Base-by-base conservation (phyloP, 1,140 invertebrate genomes). In the Rhynchophorus ferrugineus region DNA sequence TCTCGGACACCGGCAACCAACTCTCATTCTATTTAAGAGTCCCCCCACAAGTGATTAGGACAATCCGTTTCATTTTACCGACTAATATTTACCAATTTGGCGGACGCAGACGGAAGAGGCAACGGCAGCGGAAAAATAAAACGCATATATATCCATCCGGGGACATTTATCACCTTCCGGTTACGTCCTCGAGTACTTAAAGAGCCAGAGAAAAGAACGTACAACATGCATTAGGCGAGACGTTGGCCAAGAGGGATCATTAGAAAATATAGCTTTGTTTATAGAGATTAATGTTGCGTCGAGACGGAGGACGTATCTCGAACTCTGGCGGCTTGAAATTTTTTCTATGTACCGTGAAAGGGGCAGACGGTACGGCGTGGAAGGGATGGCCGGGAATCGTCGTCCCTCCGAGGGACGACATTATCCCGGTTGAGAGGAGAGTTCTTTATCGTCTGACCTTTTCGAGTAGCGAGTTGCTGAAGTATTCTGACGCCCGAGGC, bases 221-320 rank as follows among this genome's bases (percentile, higher is more conserved):
- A 44, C 20, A 53, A 53, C 29, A 35, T 44, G 44, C 50, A 53
- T 53, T 53, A 53, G 36, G 33, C 24, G 24, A 39, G 36, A 43
- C 50, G 34, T 14, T 36, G 35, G 37, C 44, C 20, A 24, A 41
- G 24, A 44, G 33, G 18, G 19, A 53, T 53, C 44, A 53, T 53
- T 53, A 53, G 50, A 53, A 53, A 53, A 53, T 53, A 53, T 53
- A 46, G 46, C 50, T 43, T 53, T 53, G 43, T 53, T 53, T 46
- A 53, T 53, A 36, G 46, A 53, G 50, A 53, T 53, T 53, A 46
- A 53, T 43, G 50, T 46, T 42, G 13, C 47, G 5, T 29, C 11
- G 5, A 5, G 5, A 29, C 5, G 24, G 5, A 6, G 24, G 24
- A 29, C 24, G 24, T 29, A 29, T 29, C 24, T 29, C 24, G 24